Percentiles rank a stretch among this genome's conserved stretches.
These are phyloP conservation scores for Drosophila aldrichi DNA, from an alignment of 2,888 invertebrate genomes.

Conservation along the genomic window DNA sequence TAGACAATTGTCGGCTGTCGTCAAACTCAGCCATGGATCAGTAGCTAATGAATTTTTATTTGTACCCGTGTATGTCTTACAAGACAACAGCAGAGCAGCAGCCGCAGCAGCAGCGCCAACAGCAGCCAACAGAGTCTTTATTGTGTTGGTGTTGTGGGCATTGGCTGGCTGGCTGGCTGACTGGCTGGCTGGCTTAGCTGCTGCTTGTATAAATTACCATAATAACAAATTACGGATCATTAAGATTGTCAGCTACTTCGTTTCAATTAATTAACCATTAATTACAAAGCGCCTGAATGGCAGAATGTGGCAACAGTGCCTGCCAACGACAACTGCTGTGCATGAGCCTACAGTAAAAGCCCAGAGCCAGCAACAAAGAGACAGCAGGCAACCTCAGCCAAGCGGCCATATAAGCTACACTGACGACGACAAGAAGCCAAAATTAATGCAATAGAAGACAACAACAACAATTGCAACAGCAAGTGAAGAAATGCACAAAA, in stretches of 20 bases:
- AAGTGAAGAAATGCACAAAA: constrained; percentile 78
- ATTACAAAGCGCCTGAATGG: constrained; percentile 80
- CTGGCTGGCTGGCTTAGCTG: constrained; percentile 40
- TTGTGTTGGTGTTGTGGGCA: constrained; percentile 74
- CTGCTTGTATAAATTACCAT: constrained; percentile 81
- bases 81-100: constrained; percentile 65
- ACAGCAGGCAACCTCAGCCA: constrained; percentile 49
- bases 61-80: constrained; percentile 74
- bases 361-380: constrained; percentile 46
- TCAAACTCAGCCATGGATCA: constrained; percentile 72
- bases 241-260: constrained; percentile 83
- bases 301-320: constrained; percentile 77
- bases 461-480: constrained; percentile 46
- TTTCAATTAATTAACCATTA: constrained; percentile 82
- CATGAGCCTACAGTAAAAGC: constrained; percentile 54
- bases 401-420: constrained; percentile 66
- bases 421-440: constrained; percentile 70
- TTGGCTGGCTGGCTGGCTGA: constrained; percentile 44
- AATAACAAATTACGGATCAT: constrained; percentile 82
- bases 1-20: constrained; percentile 81
- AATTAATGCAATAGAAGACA: constrained; percentile 81
- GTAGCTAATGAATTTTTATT: constrained; percentile 80
- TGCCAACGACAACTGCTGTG: constrained; percentile 73
- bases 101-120: constrained; percentile 29
- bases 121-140: constrained; percentile 33